Conservation (phyloP, 2,113 vertebrate genomes). For the Gambusia holbrooki region DNA sequence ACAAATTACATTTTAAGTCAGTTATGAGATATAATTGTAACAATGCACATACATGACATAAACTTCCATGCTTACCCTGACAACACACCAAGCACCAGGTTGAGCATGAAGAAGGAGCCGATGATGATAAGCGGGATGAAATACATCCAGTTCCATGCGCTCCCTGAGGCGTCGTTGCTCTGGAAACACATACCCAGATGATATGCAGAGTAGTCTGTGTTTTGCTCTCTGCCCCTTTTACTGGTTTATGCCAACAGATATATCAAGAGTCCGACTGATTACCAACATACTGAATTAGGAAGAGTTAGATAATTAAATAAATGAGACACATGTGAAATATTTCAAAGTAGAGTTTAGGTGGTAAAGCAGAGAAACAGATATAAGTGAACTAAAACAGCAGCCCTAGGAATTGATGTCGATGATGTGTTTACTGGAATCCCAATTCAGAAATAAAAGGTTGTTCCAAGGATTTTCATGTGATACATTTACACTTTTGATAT, state of each 20-base stretch:
- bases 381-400: not conserved
- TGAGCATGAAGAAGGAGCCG: constrained; percentile 97
- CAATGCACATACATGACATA: not conserved
- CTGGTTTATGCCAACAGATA: constrained; percentile 8
- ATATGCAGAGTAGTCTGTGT: constrained; percentile 32
- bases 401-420: not conserved
- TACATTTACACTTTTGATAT: not conserved
- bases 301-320: not conserved
- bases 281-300: not conserved
- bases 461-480: not conserved
- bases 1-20: not conserved
- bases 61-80: constrained; percentile 84
- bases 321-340: not conserved
- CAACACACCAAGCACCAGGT: constrained; percentile 93
- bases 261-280: constrained; percentile 9
- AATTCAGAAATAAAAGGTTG: not conserved
- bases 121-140: constrained; percentile 97
- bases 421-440: not conserved
- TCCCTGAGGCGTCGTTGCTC: constrained; percentile 96
- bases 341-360: not conserved
- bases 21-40: not conserved
- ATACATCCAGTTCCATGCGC: constrained; percentile 96
- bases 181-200: constrained; percentile 62
- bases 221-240: constrained; percentile 11
- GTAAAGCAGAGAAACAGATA: not conserved